phyloP scores from a whole-genome alignment of 2,113 vertebrate genomes.

The Pyxicephalus adspersus region DNA sequence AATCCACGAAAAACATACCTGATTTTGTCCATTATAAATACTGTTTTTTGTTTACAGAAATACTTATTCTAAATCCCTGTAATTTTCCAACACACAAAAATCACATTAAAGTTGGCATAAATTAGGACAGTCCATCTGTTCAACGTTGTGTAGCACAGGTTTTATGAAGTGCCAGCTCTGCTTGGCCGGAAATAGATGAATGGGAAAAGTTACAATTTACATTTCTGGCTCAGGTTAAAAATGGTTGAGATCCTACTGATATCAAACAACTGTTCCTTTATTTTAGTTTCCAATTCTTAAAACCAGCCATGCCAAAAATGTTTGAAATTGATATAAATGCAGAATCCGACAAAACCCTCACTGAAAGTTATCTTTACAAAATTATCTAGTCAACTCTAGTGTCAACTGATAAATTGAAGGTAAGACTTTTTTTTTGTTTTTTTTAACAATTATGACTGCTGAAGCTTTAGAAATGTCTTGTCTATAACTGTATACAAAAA shows the following conservation, averaged over 20 bases:
- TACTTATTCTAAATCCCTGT: not conserved
- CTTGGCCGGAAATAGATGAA: slow-evolving; percentile 52
- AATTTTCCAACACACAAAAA: slow-evolving; percentile 42
- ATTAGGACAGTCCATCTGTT: slow-evolving; percentile 51
- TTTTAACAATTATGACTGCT: slow-evolving; percentile 1
- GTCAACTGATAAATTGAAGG: slow-evolving; percentile 14
- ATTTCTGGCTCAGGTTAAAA: slow-evolving; percentile 43
- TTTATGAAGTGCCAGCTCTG: slow-evolving; percentile 53
- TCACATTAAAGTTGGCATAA: slow-evolving; percentile 30
- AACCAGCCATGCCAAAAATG: slow-evolving; percentile 12
- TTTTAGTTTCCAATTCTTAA: slow-evolving; percentile 49
- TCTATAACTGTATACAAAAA: not conserved
- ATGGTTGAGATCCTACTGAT: slow-evolving; percentile 47
- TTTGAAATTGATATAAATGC: slow-evolving; percentile 27
- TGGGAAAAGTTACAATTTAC: slow-evolving; percentile 50
- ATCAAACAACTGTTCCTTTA: slow-evolving; percentile 57
- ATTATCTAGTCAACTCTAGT: slow-evolving; percentile 4
- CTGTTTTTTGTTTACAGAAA: no score
- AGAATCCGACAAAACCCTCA: slow-evolving; percentile 20
- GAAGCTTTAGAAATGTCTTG: slow-evolving; percentile 4
- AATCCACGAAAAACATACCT: no score
- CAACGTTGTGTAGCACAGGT: slow-evolving; percentile 42
- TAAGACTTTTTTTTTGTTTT: not conserved
- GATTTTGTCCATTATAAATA: no score
- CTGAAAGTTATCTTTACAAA: slow-evolving; percentile 23